Conservation (phyloP, 2,888 invertebrate species). For the Eilema sororculum region DNA sequence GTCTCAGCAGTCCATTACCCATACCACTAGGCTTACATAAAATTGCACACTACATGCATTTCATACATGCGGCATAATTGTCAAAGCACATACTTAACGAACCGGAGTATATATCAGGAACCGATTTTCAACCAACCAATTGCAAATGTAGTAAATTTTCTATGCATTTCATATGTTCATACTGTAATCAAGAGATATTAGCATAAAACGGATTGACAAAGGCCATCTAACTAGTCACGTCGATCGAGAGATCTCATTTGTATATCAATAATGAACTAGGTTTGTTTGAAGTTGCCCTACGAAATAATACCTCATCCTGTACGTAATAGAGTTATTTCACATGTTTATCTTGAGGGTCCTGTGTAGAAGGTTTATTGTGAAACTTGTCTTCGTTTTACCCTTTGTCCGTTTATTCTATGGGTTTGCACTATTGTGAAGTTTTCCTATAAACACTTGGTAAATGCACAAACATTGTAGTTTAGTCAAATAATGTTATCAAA, state of each 20-base stretch:
- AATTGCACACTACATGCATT: slow-evolving; percentile 16
- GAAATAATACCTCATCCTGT: slow-evolving; percentile 32
- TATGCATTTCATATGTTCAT: slow-evolving; percentile 32
- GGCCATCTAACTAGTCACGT: slow-evolving; percentile 53
- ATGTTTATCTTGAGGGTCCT: background rate
- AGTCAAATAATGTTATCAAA: background rate
- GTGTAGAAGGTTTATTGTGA: background rate
- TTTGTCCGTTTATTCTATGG: background rate
- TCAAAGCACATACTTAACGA: slow-evolving; percentile 7
- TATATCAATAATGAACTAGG: slow-evolving; percentile 49
- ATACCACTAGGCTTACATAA: slow-evolving; percentile 1
- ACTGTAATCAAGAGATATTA: slow-evolving; percentile 59
- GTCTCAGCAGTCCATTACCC: no score
- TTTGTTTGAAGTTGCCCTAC: slow-evolving; percentile 45
- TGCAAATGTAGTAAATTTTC: slow-evolving; percentile 30
- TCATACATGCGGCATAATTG: background rate
- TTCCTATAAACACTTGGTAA: background rate
- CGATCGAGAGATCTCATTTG: slow-evolving; percentile 43
- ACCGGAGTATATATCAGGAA: slow-evolving; percentile 16
- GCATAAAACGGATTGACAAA: slow-evolving; percentile 61
- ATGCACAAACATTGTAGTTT: background rate
- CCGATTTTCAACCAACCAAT: slow-evolving; percentile 39
- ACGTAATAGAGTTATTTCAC: slow-evolving; percentile 13
- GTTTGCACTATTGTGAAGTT: background rate
- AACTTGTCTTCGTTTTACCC: background rate